These are phyloP conservation scores for Pogonophryne albipinna DNA, from an alignment of 2,797 vertebrate genomes.

Conservation along the genomic window DNA sequence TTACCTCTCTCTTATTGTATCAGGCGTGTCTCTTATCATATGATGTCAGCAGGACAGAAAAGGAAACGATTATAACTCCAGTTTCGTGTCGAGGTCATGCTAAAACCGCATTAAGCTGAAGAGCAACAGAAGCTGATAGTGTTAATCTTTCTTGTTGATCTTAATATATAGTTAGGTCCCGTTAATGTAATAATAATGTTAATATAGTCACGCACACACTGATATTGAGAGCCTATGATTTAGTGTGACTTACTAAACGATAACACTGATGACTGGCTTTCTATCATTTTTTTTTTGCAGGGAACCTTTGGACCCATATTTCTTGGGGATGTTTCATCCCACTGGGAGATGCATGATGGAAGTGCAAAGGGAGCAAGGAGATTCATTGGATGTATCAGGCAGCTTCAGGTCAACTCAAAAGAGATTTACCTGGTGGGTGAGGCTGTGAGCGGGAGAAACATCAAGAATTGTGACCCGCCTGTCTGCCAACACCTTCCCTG, in stretches of 20 bases:
- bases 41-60: constrained; percentile 2
- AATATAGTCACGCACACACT: constrained; percentile 26
- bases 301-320: constrained; percentile 86
- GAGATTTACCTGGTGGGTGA: constrained; percentile 86
- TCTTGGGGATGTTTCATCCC: constrained; percentile 86
- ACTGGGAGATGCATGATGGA: constrained; percentile 68
- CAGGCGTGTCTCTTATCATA: constrained; percentile 18
- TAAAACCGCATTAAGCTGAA: constrained; percentile 39
- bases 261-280: constrained; percentile 44
- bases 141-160: constrained; percentile 51
- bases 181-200: constrained; percentile 48
- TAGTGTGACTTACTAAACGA: constrained; percentile 48
- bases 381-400: constrained; percentile 87
- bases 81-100: constrained; percentile 15
- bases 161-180: constrained; percentile 32
- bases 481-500: constrained; percentile 87
- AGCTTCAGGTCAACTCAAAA: constrained; percentile 88
- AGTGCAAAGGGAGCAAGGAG: constrained; percentile 73
- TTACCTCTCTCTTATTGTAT: constrained; percentile 33
- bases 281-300: constrained; percentile 68
- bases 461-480: constrained; percentile 87
- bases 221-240: constrained; percentile 25
- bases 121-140: constrained; percentile 27
- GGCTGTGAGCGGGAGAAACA: constrained; percentile 85
- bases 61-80: not conserved